phyloP scores from a whole-genome alignment of 2,888 invertebrate species.

The Xestobium rufovillosum region DNA sequence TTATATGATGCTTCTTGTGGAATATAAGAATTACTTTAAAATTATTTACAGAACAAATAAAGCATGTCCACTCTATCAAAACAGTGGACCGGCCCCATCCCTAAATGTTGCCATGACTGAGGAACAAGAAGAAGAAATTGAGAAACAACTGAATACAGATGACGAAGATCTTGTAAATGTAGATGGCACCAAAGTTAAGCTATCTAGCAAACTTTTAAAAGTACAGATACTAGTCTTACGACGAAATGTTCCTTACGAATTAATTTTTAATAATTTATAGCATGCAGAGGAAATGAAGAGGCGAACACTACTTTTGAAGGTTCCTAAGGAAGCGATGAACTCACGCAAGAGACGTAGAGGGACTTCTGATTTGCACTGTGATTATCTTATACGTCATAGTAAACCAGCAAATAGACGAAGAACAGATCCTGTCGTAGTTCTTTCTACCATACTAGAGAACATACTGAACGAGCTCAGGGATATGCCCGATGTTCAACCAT shows the following conservation, averaged over 20 bases:
- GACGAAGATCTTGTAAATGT: slow-evolving; percentile 86
- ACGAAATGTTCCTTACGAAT: slow-evolving; percentile 17
- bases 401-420: slow-evolving; percentile 82
- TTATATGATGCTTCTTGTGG: too few relatives aligned
- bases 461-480: slow-evolving; percentile 90
- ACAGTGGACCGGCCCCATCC: slow-evolving; percentile 52
- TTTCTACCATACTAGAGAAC: slow-evolving; percentile 84
- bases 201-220: slow-evolving; percentile 82
- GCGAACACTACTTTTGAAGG: slow-evolving; percentile 67
- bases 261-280: slow-evolving; percentile 40
- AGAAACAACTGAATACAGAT: slow-evolving; percentile 67
- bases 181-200: slow-evolving; percentile 88
- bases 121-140: slow-evolving; percentile 75
- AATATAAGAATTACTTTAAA: neutral
- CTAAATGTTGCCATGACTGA: slow-evolving; percentile 69
- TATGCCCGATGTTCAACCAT: slow-evolving; percentile 86
- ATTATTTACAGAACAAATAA: slow-evolving; percentile 82
- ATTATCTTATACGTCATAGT: slow-evolving; percentile 78
- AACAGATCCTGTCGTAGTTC: slow-evolving; percentile 93
- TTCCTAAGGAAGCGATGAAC: slow-evolving; percentile 62
- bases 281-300: slow-evolving; percentile 83
- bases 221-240: slow-evolving; percentile 36
- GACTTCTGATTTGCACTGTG: slow-evolving; percentile 68
- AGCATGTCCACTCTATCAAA: slow-evolving; percentile 90
- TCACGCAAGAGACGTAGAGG: slow-evolving; percentile 59